Conservation (phyloP, 2,888 invertebrate species). For the Melanophora roralis region DNA sequence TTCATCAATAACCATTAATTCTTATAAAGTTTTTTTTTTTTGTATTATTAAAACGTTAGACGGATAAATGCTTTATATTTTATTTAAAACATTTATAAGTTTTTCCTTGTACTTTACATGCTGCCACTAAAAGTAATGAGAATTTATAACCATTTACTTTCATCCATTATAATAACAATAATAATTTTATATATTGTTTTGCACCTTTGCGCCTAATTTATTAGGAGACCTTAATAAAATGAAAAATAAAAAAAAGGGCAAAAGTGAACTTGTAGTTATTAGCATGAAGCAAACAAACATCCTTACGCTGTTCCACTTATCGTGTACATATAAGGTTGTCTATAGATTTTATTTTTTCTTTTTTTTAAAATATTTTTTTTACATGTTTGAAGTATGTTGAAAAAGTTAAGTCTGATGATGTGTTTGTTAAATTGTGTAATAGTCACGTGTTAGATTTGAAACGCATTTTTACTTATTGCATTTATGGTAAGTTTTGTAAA, state of each 20-base stretch:
- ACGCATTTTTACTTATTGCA: constrained; percentile 69
- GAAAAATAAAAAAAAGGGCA: neutral
- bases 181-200: constrained; percentile 46
- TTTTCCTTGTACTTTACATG: neutral
- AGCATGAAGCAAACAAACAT: neutral
- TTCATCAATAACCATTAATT: constrained; percentile 14
- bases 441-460: constrained; percentile 51
- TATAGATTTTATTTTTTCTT: neutral
- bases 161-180: constrained; percentile 7
- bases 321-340: constrained; percentile 22
- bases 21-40: neutral
- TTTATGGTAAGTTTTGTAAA: constrained; percentile 57
- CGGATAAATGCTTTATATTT: constrained; percentile 15
- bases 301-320: constrained; percentile 8
- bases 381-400: neutral
- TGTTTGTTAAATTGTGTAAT: constrained; percentile 27
- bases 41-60: constrained; percentile 11
- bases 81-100: constrained; percentile 23
- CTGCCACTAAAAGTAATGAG: constrained; percentile 1
- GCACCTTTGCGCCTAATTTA: constrained; percentile 46
- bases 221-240: constrained; percentile 9
- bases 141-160: constrained; percentile 51
- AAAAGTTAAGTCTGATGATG: neutral
- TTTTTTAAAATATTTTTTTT: neutral
- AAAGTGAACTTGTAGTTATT: constrained; percentile 28